A percentile compares a stretch with the other conserved stretches of the same genome.
These are phyloP conservation scores for Ophiothrix spiculata DNA, from an alignment of 35 echinoderm and acorn worm genomes.

Conservation along the genomic window DNA sequence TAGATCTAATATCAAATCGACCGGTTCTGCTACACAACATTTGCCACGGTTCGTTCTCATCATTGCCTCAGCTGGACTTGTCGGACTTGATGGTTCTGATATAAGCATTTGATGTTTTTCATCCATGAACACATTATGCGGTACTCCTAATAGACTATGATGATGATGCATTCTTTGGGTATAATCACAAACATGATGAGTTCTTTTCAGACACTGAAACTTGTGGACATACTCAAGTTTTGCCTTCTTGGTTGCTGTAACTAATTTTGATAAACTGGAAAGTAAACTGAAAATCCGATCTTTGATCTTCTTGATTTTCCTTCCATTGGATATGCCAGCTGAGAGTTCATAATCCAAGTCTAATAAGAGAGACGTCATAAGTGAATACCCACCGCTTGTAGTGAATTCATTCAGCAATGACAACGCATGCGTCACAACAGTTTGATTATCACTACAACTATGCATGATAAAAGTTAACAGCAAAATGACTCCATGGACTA, in stretches of 20 bases:
- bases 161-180: slow-evolving; percentile 87
- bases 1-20: slow-evolving; percentile 68
- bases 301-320: slow-evolving; percentile 43
- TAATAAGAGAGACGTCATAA: slow-evolving; percentile 41
- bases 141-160: slow-evolving; percentile 79
- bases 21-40: slow-evolving; percentile 68
- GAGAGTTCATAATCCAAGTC: slow-evolving; percentile 61
- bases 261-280: slow-evolving; percentile 52
- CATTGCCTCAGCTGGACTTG: slow-evolving; percentile 23
- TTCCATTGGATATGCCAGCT: slow-evolving; percentile 35
- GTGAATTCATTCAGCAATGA: slow-evolving; percentile 87
- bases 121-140: slow-evolving; percentile 53
- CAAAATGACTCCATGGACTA: slow-evolving; percentile 73
- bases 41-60: slow-evolving; percentile 46
- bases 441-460: slow-evolving; percentile 78
- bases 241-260: slow-evolving; percentile 71
- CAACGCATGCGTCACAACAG: slow-evolving; percentile 76
- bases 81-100: slow-evolving; percentile 11
- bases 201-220: slow-evolving; percentile 88
- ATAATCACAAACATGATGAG: slow-evolving; percentile 84
- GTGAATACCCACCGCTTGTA: slow-evolving; percentile 46
- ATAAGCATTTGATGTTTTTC: slow-evolving; percentile 14
- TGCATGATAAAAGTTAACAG: slow-evolving; percentile 68
- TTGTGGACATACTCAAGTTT: slow-evolving; percentile 96
- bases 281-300: slow-evolving; percentile 55